Percentiles rank a stretch among this genome's conserved stretches.
Conservation (phyloP, 2,113 vertebrate genomes). For the Carollia perspicillata region DNA sequence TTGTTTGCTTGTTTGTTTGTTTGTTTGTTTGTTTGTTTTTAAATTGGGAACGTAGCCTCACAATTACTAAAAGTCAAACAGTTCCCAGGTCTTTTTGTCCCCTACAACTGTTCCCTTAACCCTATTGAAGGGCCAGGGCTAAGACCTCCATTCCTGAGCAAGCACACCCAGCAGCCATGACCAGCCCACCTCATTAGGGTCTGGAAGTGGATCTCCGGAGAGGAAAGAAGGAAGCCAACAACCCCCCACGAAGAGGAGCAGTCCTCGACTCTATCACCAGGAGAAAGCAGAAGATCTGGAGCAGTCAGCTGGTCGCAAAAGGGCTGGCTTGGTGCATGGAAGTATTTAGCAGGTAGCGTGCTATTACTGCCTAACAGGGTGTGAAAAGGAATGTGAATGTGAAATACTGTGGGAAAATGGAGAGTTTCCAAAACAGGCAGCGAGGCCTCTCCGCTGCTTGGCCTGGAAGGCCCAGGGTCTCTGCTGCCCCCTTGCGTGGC, state of each 20-base stretch:
- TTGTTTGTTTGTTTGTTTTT: too few species aligned
- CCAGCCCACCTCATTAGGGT: not conserved
- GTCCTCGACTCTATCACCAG: not conserved
- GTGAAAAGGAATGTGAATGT: constrained; percentile 80
- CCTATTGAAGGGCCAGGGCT: not conserved
- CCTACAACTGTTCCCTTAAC: not conserved
- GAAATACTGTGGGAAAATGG: constrained; percentile 79
- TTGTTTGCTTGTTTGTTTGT: not conserved
- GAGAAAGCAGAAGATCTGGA: not conserved
- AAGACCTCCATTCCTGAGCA: not conserved
- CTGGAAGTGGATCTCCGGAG: not conserved
- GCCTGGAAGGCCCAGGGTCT: constrained; percentile 1
- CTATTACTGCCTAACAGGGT: constrained; percentile 78
- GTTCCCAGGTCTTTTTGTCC: not conserved
- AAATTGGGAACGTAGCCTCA: not conserved
- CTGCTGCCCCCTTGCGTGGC: not conserved
- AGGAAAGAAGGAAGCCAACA: not conserved
- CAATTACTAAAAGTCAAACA: not conserved
- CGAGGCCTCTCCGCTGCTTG: not conserved
- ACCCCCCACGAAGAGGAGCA: accelerated
- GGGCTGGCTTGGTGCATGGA: constrained; percentile 61
- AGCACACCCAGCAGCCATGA: not conserved
- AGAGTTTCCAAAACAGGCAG: constrained; percentile 71
- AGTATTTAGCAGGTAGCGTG: constrained; percentile 77
- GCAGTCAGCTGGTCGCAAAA: not conserved